Evolutionary conservation across 2,113 vertebrate genomes (phyloP).

Genomic region (Hydrolagus affinis): DNA sequence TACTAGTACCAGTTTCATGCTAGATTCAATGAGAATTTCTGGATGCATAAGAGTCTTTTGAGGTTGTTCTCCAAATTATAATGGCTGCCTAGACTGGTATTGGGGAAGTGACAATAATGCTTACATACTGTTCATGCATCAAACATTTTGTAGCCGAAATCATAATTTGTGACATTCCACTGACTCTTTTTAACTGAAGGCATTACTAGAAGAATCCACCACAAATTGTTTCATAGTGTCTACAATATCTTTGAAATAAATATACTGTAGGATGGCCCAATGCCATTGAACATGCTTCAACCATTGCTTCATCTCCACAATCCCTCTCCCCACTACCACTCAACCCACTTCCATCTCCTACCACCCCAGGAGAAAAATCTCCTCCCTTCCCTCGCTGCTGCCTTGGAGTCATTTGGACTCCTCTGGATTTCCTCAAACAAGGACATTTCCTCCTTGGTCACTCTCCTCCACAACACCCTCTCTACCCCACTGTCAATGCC

Average conservation of each 20-base stretch:
- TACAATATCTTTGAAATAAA: neutral
- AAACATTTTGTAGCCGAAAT: neutral
- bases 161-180: neutral
- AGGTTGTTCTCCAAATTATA: neutral
- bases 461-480: too few relatives aligned
- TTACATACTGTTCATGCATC: neutral
- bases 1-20: too few relatives aligned
- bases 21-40: too few relatives aligned
- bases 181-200: neutral
- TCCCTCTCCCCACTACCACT: neutral
- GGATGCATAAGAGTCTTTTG: neutral
- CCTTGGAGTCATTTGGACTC: too few relatives aligned
- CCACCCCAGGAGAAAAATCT: too few relatives aligned
- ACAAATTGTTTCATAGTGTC: neutral
- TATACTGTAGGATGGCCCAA: neutral
- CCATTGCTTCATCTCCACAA: neutral
- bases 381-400: too few relatives aligned
- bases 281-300: neutral
- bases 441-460: too few relatives aligned
- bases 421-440: too few relatives aligned
- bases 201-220: neutral
- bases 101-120: neutral
- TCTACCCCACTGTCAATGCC: too few relatives aligned
- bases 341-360: too few relatives aligned
- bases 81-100: neutral